Conservation (phyloP, 2,797 vertebrate species). For the Bradypodion pumilum region DNA sequence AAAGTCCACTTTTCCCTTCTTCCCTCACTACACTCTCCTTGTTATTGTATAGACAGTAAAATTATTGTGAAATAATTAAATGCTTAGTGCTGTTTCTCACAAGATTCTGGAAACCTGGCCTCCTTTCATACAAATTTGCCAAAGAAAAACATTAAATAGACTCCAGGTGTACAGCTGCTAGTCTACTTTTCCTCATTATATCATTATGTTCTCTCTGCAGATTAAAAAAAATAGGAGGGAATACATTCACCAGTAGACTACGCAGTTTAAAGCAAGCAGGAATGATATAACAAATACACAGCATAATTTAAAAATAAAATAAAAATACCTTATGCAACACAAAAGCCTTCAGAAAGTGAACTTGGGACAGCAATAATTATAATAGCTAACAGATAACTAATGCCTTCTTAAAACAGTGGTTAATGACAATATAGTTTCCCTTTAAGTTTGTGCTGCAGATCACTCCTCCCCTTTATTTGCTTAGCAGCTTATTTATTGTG, state of each 20-base stretch:
- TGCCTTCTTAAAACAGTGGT: not conserved
- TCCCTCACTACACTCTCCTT: not conserved
- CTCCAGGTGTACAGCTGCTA: not conserved
- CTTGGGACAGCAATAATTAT: not conserved
- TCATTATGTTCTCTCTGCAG: not conserved
- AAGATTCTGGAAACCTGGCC: not conserved
- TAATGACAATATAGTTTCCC: not conserved
- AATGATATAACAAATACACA: not conserved
- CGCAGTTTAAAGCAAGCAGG: constrained; percentile 1
- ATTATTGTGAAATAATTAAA: not conserved
- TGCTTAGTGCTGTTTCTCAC: not conserved
- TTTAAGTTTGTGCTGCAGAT: not conserved
- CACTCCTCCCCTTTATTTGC: not conserved
- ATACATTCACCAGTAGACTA: not conserved
- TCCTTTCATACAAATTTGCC: not conserved
- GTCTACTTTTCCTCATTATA: too few relatives aligned
- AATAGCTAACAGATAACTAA: not conserved
- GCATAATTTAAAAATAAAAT: not conserved
- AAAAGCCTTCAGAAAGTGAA: not conserved
- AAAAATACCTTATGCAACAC: not conserved
- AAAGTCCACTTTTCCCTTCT: not conserved
- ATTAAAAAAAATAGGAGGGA: not conserved
- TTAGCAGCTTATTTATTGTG: not conserved
- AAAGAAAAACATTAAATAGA: not conserved
- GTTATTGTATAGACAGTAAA: not conserved